These are phyloP conservation scores for Pelecanus crispus DNA, from an alignment of 2,113 vertebrate genomes.

Conservation along the genomic window DNA sequence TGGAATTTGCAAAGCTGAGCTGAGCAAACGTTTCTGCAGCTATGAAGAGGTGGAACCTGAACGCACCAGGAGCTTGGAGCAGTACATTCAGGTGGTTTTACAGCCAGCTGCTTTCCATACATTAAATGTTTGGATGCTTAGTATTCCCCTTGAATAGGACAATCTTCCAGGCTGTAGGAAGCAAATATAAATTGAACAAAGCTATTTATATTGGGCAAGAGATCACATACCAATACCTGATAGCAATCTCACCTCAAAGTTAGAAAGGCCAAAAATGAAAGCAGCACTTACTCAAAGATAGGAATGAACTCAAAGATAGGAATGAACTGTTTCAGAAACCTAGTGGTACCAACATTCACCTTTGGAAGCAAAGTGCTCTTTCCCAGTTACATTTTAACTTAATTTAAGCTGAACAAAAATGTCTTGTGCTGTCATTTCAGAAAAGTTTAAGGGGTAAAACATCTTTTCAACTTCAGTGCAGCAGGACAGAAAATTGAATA, in stretches of 20 bases:
- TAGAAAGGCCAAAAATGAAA: background rate
- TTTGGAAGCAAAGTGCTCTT: background rate
- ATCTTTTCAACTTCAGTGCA: background rate
- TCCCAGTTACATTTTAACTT: background rate
- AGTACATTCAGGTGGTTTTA: conserved; percentile 77
- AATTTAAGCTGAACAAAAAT: background rate
- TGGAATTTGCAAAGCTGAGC: conserved; percentile 71
- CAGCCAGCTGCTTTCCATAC: background rate
- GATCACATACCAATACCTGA: background rate
- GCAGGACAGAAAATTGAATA: background rate
- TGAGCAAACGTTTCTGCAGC: conserved; percentile 59
- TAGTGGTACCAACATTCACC: background rate
- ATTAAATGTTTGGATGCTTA: background rate
- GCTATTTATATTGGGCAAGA: background rate
- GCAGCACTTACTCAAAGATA: background rate
- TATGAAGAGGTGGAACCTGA: conserved; percentile 57
- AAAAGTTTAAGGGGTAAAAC: background rate
- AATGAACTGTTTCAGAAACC: background rate
- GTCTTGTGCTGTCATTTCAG: background rate
- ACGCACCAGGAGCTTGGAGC: conserved; percentile 66
- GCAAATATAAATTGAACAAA: background rate
- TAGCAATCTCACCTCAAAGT: background rate
- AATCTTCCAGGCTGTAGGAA: background rate
- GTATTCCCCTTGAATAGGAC: background rate
- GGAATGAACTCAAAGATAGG: background rate